Evolutionary conservation across 2,888 invertebrate genomes (phyloP), one percentile per base, ranked within the genome.

Genomic region (Lysandra bellargus): DNA sequence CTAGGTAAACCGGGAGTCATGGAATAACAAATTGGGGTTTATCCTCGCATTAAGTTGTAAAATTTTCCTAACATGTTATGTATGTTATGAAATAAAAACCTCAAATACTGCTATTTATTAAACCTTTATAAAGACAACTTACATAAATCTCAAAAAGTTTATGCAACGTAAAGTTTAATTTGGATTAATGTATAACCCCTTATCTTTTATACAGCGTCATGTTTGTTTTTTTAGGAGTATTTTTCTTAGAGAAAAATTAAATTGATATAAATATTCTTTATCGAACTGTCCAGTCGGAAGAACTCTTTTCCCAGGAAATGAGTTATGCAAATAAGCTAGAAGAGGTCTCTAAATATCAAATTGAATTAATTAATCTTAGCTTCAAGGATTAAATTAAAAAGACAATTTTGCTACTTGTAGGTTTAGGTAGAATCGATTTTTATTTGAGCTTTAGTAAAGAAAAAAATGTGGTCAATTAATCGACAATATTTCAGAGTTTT

Each of bases 231-330:
- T 69, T 69, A 69, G 69, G 69, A 69, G 33, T 37, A 30, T 30
- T 37, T 69, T 69, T 37, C 69, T 33, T 37, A 5, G 37, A 69
- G 69, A 69, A 69, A 37, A 37, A 69, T 69, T 30, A 69, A 69
- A 69, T 69, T 69, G 12, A 69, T 69, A 69, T 37, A 69, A 69
- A 69, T 37, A 69, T 37, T 69, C 69, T 69, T 69, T 69, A 69
- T 37, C 69, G 69, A 69, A 69, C 5, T 37, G 33, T 69, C 69
- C 69, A 69, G 69, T 17, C 33, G 33, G 33, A 14, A 69, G 69
- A 69, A 33, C 69, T 37, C 33, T 69, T 69, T 37, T 37, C 17
- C 14, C 69, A 69, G 69, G 69, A 69, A 69, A 69, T 69, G 69
- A 69, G 69, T 69, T 69, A 69, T 69, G 69, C 69, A 69, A 69